Conservation (phyloP, 2,797 vertebrate species). For the Lacerta bilineata region DNA sequence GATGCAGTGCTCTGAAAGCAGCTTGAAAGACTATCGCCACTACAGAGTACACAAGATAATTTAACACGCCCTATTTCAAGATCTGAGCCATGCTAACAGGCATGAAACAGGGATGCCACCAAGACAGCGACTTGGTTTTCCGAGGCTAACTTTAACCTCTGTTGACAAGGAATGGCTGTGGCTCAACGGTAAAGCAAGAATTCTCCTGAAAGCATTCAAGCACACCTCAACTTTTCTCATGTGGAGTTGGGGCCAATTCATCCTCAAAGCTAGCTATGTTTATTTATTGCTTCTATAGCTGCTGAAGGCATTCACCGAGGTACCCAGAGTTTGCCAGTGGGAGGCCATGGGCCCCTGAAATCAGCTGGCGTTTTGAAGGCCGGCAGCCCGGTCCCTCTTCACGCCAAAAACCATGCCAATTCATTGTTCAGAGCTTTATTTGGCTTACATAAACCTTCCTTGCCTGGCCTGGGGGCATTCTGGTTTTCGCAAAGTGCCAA, state of each 20-base stretch:
- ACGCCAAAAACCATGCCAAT: constrained; percentile 38
- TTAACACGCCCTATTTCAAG: too few species aligned
- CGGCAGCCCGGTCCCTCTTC: constrained; percentile 40
- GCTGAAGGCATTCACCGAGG: not conserved
- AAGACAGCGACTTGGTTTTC: too few species aligned
- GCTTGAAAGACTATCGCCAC: not conserved
- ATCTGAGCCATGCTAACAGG: too few species aligned
- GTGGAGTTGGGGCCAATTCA: not conserved
- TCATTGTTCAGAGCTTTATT: constrained; percentile 55
- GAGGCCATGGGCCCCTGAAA: not conserved
- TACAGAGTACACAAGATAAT: not conserved
- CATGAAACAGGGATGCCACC: too few species aligned
- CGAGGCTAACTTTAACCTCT: too few species aligned
- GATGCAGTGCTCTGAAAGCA: not conserved
- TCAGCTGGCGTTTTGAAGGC: not conserved
- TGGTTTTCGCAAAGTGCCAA: constrained; percentile 38
- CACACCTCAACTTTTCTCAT: not conserved
- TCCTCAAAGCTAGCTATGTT: not conserved
- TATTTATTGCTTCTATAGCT: not conserved
- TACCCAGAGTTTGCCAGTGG: not conserved
- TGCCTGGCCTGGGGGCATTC: constrained; percentile 50
- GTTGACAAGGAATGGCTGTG: not conserved
- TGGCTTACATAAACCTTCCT: constrained; percentile 48
- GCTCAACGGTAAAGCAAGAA: not conserved
- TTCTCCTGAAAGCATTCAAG: not conserved